Evolutionary conservation across 35 echinoderm and acorn worm species (phyloP).

Genomic region (Strongylocentrotus purpuratus): DNA sequence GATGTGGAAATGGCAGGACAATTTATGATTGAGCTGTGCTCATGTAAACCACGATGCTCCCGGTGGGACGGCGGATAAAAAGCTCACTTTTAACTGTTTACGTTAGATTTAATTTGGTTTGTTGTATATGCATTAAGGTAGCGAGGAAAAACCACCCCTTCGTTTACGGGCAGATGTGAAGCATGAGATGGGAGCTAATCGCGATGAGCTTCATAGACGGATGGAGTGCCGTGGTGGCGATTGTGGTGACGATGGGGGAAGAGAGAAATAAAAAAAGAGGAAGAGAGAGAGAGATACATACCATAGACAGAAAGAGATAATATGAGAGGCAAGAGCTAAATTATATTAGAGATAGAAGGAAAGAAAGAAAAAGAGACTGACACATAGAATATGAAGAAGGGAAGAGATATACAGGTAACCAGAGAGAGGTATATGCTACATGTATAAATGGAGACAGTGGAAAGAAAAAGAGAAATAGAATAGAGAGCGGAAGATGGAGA

Average conservation of each 20-base stretch:
- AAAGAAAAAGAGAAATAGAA: too few species aligned
- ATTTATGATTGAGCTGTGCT: conserved; percentile 48
- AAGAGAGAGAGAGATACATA: neutral
- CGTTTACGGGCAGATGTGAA: conserved; percentile 21
- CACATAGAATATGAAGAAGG: neutral
- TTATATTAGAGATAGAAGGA: neutral
- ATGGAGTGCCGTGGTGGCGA: neutral
- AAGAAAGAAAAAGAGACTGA: neutral
- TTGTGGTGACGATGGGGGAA: conserved; percentile 3
- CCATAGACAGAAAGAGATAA: neutral
- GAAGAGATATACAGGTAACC: neutral
- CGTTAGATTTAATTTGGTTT: conserved; percentile 41
- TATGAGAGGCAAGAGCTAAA: neutral
- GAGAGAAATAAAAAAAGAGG: neutral
- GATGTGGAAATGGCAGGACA: conserved; percentile 25
- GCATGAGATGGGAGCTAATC: conserved; percentile 39
- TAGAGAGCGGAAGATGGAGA: too few species aligned
- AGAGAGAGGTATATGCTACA: too few species aligned
- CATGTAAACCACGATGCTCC: conserved; percentile 32
- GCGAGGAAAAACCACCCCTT: conserved; percentile 15
- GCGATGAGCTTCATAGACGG: neutral
- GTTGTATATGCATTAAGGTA: conserved; percentile 17
- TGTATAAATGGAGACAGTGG: too few species aligned
- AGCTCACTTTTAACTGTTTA: conserved; percentile 21
- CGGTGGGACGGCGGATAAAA: neutral